Percentiles rank a stretch among this genome's conserved stretches.
phyloP scores from a whole-genome alignment of 2,797 vertebrate species.

The Tiaroga cobitis region DNA sequence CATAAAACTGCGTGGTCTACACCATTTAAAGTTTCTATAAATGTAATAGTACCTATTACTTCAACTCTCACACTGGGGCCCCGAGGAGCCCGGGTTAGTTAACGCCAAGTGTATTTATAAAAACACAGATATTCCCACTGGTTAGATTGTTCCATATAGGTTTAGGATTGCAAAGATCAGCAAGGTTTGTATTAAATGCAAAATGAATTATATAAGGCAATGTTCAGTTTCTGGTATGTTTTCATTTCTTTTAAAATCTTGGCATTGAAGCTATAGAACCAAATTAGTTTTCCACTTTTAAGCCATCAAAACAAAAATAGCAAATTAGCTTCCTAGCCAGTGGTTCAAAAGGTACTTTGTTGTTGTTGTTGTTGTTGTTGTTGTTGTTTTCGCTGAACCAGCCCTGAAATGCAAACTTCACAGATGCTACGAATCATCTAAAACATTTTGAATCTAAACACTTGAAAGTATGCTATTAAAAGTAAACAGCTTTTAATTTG shows the following conservation, averaged over 20 bases:
- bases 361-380: not conserved
- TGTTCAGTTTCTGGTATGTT: not conserved
- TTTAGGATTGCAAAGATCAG: not conserved
- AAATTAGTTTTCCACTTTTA: not conserved
- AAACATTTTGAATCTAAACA: not conserved
- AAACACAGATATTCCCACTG: not conserved
- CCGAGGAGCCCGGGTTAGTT: not conserved
- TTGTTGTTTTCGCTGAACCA: not conserved
- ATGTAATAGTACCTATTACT: constrained; percentile 25
- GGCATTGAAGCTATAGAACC: not conserved
- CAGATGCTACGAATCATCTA: not conserved
- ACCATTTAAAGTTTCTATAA: constrained; percentile 33
- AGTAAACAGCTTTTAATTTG: not conserved
- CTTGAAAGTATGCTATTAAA: not conserved
- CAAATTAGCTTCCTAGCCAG: not conserved
- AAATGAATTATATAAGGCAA: not conserved
- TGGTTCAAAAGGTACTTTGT: not conserved
- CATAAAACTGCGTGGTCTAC: not conserved
- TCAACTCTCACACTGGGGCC: constrained; percentile 12
- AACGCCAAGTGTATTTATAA: not conserved
- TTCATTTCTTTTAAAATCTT: constrained; percentile 7
- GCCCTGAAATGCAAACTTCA: not conserved
- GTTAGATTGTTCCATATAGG: not conserved
- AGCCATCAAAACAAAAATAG: not conserved
- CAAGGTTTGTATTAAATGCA: not conserved